Base-by-base conservation (phyloP, 2,797 vertebrate genomes). In the Brachymystax lenok region DNA sequence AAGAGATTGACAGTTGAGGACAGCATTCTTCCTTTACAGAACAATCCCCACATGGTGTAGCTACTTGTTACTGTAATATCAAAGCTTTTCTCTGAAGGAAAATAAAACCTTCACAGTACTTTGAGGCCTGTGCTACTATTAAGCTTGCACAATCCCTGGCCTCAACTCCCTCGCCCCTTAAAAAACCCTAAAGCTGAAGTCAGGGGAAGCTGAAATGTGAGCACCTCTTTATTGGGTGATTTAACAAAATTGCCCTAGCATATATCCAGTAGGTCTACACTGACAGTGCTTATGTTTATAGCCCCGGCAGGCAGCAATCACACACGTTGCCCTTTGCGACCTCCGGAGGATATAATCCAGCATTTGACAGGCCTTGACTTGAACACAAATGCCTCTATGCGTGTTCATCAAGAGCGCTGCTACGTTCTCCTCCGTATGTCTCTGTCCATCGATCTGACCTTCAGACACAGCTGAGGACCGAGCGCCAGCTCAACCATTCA, bases 401-500 rank as follows among this genome's bases (percentile, higher is more conserved):
- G 17, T 19, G 2, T 69, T 40, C 2, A 4, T 46, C 21, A 69
- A 69, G 67, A 8, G 33, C 12, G 30, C 7, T 40, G 5, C 33
- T 4, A 17, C 17, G 72, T 80, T 63, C 56, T 63, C 50, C 71
- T 52, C 50, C 76, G 14, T 63, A 50, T 74, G 71, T 75, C 40
- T 46, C 56, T 75, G 71, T 75, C 40, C 71, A 54, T 68, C 35
- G 24, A 50, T 52, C 64, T 87, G 88, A 88, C 86, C 40, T 46
- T 46, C 40, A 46, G 8, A 46, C 40, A 46, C 40, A 46, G 40
- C 40, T 10, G 40, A 46, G 40, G 40, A 46, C 10, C 10, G 10
- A 46, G 40, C 10, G 10, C 10, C 84, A 79, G 73, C 50, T 1
- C 74, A 56, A 79, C 79, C 82, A 82, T 81, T 88, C 83, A 86